Evolutionary conservation across 1,140 invertebrate species (phyloP).

Genomic region (Rhagoletis pomonella): DNA sequence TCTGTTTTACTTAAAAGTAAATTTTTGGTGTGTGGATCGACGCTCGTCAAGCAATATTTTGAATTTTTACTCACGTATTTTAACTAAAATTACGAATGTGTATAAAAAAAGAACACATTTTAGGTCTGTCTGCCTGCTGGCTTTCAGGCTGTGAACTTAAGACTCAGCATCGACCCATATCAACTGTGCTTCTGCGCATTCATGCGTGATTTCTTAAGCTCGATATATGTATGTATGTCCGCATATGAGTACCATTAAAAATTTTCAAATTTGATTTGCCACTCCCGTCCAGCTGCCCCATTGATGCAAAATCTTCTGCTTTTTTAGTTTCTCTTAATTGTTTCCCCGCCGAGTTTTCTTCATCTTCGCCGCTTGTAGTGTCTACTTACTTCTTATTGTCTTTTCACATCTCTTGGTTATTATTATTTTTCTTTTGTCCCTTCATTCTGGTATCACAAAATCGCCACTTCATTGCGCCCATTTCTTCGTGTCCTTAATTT

Average conservation of each 20-base stretch:
- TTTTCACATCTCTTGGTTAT: background rate
- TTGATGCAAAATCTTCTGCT: background rate
- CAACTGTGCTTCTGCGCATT: background rate
- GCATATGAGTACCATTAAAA: background rate
- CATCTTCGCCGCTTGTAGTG: background rate
- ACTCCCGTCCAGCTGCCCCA: background rate
- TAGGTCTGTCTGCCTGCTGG: background rate
- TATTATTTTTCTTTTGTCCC: background rate
- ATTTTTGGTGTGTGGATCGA: background rate
- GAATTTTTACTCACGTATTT: constrained; percentile 11
- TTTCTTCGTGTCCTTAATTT: background rate
- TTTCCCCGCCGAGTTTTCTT: background rate
- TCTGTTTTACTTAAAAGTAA: background rate
- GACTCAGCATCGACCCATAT: background rate
- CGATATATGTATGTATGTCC: background rate
- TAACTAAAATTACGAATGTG: background rate
- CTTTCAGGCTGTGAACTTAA: background rate
- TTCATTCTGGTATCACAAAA: background rate
- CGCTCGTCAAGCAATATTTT: background rate
- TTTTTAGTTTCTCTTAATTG: background rate
- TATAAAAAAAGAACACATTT: background rate
- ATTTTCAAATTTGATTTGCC: background rate
- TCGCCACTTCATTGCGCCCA: background rate
- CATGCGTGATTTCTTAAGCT: background rate
- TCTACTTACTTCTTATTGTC: background rate